Evolutionary conservation across 2,888 invertebrate genomes (phyloP).

Genomic region (Pyrgus malvae): DNA sequence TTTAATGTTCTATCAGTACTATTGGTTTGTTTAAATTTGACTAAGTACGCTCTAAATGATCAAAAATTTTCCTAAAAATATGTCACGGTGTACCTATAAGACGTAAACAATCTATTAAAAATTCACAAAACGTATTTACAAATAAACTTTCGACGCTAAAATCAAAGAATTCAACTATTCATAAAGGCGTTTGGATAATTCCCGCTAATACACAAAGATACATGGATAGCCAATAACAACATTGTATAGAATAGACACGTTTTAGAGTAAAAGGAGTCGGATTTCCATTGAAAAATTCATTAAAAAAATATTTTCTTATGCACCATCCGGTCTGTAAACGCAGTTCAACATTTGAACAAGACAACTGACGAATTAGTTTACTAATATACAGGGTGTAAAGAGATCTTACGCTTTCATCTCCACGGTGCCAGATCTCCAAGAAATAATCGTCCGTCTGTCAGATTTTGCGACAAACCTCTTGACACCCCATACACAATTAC

Average conservation of each 20-base stretch:
- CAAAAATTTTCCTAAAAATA: conserved; percentile 19
- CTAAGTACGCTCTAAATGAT: conserved; percentile 16
- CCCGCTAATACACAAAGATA: conserved; percentile 13
- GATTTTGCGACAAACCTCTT: not conserved
- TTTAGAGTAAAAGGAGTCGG: conserved; percentile 36
- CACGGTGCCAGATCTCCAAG: no score
- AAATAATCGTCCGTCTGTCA: no score
- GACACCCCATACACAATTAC: no score
- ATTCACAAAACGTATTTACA: conserved; percentile 20
- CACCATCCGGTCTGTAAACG: conserved; percentile 50
- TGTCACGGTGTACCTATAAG: conserved; percentile 11
- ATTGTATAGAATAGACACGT: conserved; percentile 19
- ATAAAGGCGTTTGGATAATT: conserved; percentile 11
- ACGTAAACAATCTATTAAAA: conserved; percentile 9
- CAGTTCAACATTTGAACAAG: conserved; percentile 26
- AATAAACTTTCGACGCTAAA: conserved; percentile 14
- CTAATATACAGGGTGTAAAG: not conserved
- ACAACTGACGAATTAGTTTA: conserved; percentile 21
- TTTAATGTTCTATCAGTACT: not conserved
- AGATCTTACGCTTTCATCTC: not conserved
- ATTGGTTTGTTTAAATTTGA: conserved; percentile 7
- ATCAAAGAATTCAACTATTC: conserved; percentile 13
- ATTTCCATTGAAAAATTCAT: conserved; percentile 44
- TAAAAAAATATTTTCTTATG: conserved; percentile 68
- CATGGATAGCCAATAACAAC: conserved; percentile 25